A percentile compares a stretch with the other conserved stretches of the same genome.
Evolutionary conservation across 2,113 vertebrate species (phyloP).

Genomic region (Melanerpes aurifrons): DNA sequence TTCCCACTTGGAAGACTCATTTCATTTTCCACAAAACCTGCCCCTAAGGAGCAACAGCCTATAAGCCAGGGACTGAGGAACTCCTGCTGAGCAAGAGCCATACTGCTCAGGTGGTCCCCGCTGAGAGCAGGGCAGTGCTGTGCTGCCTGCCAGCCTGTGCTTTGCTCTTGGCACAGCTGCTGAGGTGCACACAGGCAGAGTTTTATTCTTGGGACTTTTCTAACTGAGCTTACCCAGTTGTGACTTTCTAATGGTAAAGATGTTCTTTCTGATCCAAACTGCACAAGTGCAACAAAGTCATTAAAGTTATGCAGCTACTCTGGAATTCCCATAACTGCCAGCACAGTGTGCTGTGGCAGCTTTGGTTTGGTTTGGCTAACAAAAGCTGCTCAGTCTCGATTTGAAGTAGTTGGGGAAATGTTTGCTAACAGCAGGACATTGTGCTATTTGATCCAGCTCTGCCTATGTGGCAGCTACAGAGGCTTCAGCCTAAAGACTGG

Average conservation of each 20-base stretch:
- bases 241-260: background rate
- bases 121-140: background rate
- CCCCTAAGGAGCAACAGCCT: background rate
- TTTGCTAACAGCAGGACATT: background rate
- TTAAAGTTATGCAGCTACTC: background rate
- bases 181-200: background rate
- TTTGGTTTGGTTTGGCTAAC: background rate
- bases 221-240: background rate
- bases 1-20: background rate
- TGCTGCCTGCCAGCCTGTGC: background rate
- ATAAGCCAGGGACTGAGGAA: background rate
- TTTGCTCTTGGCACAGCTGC: background rate
- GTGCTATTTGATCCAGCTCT: background rate
- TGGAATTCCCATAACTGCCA: slow-evolving; percentile 24
- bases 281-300: background rate
- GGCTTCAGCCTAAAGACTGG: background rate
- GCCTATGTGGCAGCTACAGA: background rate
- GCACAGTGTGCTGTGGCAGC: background rate
- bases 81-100: background rate
- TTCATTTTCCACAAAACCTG: background rate
- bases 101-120: background rate
- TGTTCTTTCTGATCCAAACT: background rate
- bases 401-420: background rate
- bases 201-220: background rate
- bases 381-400: slow-evolving; percentile 11